Evolutionary conservation across 2,888 invertebrate genomes (phyloP).

Genomic region (Agrilus biguttatus): DNA sequence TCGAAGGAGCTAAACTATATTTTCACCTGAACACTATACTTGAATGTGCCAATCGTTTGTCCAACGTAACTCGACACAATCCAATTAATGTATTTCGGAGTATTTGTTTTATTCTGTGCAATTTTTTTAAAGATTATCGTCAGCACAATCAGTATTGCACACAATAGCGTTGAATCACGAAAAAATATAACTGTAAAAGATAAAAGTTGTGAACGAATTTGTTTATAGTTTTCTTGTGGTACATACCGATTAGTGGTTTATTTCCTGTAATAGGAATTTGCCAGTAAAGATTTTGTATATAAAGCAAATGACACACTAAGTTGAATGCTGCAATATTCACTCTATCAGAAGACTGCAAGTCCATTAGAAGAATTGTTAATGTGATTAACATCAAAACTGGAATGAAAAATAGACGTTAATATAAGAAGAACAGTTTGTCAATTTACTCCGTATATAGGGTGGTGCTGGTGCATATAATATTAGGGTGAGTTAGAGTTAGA

Average conservation of each 20-base stretch:
- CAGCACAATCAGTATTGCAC: constrained; percentile 2
- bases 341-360: constrained; percentile 41
- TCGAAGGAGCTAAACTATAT: no score
- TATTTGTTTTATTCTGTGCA: no score
- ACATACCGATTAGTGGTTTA: constrained; percentile 40
- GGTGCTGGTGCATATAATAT: no score
- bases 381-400: constrained; percentile 42
- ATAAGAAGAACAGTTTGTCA: no score
- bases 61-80: no score
- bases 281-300: constrained; percentile 43
- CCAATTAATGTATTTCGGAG: no score
- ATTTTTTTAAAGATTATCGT: no score
- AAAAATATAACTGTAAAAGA: constrained; percentile 20
- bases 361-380: constrained; percentile 40
- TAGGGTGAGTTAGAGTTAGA: no score
- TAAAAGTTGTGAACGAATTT: neutral
- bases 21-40: no score
- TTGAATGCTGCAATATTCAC: constrained; percentile 41
- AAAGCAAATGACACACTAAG: constrained; percentile 45
- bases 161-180: constrained; percentile 21
- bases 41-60: no score
- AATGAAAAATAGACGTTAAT: constrained; percentile 3
- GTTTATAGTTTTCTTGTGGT: neutral
- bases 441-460: no score
- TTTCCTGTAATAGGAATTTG: constrained; percentile 44